Conservation (phyloP, 1,140 invertebrate species). For the Temnothorax nylanderi region DNA sequence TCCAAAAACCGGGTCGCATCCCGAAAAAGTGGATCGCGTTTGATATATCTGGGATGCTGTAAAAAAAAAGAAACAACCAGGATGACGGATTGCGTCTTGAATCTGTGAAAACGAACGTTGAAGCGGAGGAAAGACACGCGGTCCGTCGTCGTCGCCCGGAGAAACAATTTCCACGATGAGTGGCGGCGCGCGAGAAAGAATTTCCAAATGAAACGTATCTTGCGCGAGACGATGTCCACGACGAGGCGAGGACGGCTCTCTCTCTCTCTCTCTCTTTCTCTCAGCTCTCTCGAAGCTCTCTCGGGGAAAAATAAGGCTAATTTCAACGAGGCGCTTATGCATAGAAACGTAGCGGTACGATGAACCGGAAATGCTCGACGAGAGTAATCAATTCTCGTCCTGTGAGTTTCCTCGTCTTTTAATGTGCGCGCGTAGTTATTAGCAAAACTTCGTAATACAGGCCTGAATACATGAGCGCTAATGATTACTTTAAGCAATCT, state of each 20-base stretch:
- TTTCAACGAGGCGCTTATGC: not conserved
- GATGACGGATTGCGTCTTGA: slow-evolving; percentile 31
- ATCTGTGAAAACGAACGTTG: slow-evolving; percentile 44
- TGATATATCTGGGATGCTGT: slow-evolving; percentile 19
- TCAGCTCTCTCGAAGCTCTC: slow-evolving; percentile 22
- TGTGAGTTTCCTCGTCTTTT: not conserved
- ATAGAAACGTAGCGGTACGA: not conserved
- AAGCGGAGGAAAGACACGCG: not conserved
- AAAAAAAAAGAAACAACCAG: not conserved
- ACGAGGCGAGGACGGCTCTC: slow-evolving; percentile 6
- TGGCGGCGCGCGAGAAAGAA: slow-evolving; percentile 22
- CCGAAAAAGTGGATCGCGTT: slow-evolving; percentile 26
- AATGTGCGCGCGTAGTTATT: slow-evolving; percentile 21
- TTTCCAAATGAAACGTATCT: slow-evolving; percentile 30
- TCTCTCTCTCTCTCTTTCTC: not conserved
- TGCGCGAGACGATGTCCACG: slow-evolving; percentile 40
- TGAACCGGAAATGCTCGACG: slow-evolving; percentile 25
- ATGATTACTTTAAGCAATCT: slow-evolving; percentile 19
- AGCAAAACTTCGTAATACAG: slow-evolving; percentile 7
- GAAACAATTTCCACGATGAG: slow-evolving; percentile 35
- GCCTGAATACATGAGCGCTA: slow-evolving; percentile 16
- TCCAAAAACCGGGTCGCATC: slow-evolving; percentile 5
- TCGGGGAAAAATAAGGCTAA: slow-evolving; percentile 37
- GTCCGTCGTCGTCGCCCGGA: not conserved
- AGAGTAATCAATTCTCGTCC: slow-evolving; percentile 21